phyloP scores from a whole-genome alignment of 2,888 invertebrate genomes.

The Tenthredo notha region DNA sequence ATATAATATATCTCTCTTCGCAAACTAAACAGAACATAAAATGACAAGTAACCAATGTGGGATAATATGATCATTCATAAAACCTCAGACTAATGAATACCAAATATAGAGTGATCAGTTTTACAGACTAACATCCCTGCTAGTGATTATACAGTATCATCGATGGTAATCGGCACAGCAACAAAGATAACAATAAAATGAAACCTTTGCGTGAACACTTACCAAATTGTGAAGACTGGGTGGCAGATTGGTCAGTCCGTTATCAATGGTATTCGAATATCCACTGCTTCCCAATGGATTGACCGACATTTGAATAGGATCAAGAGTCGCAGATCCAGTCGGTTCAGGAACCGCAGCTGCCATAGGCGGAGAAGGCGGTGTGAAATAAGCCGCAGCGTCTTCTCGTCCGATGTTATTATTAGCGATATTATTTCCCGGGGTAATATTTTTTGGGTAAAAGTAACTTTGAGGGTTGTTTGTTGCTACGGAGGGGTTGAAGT shows the following conservation, averaged over 20 bases:
- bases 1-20: neutral
- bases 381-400: conserved; percentile 24
- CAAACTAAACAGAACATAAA: conserved; percentile 46
- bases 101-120: neutral
- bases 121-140: neutral
- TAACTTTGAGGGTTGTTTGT: neutral
- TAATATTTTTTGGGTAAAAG: neutral
- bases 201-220: conserved; percentile 55
- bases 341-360: conserved; percentile 69
- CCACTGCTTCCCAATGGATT: conserved; percentile 60
- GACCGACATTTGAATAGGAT: conserved; percentile 72
- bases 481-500: neutral
- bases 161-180: neutral
- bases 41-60: neutral
- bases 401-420: neutral
- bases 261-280: conserved; percentile 23
- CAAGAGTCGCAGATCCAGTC: conserved; percentile 73
- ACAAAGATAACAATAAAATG: neutral
- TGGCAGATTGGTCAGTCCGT: conserved; percentile 64
- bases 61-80: neutral
- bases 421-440: neutral
- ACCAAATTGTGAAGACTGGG: conserved; percentile 74
- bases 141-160: too few species aligned
- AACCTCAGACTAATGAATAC: neutral
- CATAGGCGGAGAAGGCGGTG: conserved; percentile 58